Evolutionary conservation across 2,113 vertebrate genomes (phyloP), one percentile per base, ranked within the genome.

Genomic region (Morone saxatilis): DNA sequence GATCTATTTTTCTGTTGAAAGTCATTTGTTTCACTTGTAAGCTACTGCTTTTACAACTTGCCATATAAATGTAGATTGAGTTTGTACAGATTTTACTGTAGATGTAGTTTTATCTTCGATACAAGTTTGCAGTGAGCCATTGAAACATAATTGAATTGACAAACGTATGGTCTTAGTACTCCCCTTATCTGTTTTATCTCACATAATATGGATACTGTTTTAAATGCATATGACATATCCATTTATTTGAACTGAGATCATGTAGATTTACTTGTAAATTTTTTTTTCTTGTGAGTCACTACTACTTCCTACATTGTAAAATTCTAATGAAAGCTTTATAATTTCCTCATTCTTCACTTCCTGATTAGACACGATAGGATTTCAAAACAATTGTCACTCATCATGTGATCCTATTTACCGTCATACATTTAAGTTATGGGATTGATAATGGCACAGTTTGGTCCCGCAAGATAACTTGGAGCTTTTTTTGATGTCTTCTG

Each of bases 71-170:
- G 88, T 92, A 88, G 93, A 94, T 50, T 90, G 88, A 81, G 90
- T 89, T 93, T 95, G 92, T 93, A 94, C 94, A 93, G 88, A 92
- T 92, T 94, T 90, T 86, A 92, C 70, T 86, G 87, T 93, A 91
- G 91, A 89, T 90, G 86, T 93, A 90, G 88, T 90, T 90, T 84
- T 91, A 90, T 90, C 93, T 86, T 87, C 47, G 36, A 82, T 88
- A 86, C 84, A 16, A 73, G 82, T 91, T 93, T 91, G 90, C 90
- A 78, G 91, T 90, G 89, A 94, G 94, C 86, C 91, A 87, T 91
- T 86, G 85, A 90, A 89, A 88, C 67, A 78, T 90, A 71, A 86
- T 92, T 91, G 78, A 87, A 87, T 83, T 88, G 85, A 86, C 31
- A 80, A 56, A 84, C 4, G n/a, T 86, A 75, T 48, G 54, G 31